These are phyloP conservation scores for Cataglyphis livida DNA, from an alignment of 2,888 invertebrate species.

Conservation along the genomic window DNA sequence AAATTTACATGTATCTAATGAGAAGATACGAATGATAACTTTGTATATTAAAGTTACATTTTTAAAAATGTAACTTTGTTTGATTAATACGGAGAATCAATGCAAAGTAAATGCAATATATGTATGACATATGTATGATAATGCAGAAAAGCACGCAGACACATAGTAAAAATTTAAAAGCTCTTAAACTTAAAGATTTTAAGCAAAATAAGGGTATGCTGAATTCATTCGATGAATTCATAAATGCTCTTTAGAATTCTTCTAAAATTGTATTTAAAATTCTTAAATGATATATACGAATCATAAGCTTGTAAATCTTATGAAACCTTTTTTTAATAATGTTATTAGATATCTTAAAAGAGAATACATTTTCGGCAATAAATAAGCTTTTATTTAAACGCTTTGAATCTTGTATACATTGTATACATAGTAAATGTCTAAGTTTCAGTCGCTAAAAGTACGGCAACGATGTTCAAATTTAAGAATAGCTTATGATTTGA, in stretches of 20 bases:
- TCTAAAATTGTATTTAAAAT: background rate
- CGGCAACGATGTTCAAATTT: slow-evolving; percentile 68
- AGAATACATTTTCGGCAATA: slow-evolving; percentile 73
- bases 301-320: background rate
- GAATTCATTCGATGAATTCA: background rate
- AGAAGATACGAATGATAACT: slow-evolving; percentile 21
- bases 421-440: slow-evolving; percentile 76
- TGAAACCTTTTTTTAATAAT: background rate
- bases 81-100: background rate
- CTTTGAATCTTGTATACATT: slow-evolving; percentile 79
- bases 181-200: background rate
- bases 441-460: slow-evolving; percentile 70
- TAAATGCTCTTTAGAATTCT: background rate
- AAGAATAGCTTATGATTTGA: slow-evolving; percentile 43
- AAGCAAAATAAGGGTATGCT: background rate
- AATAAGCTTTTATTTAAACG: slow-evolving; percentile 83
- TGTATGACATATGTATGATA: background rate
- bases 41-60: background rate
- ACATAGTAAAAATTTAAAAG: background rate
- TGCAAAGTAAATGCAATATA: background rate
- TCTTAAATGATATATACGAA: background rate
- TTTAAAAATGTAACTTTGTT: background rate
- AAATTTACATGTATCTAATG: background rate
- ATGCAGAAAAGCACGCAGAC: no score
- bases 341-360: background rate